phyloP scores from a whole-genome alignment of 2,797 vertebrate genomes.

The Diglossa cyanea region DNA sequence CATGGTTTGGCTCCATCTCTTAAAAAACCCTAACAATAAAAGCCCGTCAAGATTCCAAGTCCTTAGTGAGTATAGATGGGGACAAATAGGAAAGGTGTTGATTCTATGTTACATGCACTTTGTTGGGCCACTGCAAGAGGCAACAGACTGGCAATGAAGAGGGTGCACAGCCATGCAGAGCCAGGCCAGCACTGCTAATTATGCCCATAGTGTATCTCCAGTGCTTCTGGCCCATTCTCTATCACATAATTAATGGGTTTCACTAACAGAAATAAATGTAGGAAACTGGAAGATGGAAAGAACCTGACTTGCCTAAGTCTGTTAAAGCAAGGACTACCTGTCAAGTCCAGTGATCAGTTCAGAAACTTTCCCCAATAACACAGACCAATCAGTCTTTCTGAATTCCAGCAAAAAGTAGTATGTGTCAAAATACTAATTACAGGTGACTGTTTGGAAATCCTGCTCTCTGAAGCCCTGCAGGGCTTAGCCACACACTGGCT shows the following conservation, averaged over 20 bases:
- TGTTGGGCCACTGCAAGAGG: not conserved
- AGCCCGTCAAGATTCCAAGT: not conserved
- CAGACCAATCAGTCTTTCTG: not conserved
- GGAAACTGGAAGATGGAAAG: not conserved
- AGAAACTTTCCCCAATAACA: not conserved
- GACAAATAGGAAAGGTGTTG: not conserved
- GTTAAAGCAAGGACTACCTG: not conserved
- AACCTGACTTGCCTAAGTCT: not conserved
- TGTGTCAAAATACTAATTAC: not conserved
- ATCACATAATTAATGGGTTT: not conserved
- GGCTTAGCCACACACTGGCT: not conserved
- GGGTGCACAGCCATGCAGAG: not conserved
- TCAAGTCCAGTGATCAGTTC: not conserved
- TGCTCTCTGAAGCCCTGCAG: not conserved
- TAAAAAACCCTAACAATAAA: not conserved
- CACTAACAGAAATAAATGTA: not conserved
- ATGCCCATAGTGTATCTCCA: fast-evolving
- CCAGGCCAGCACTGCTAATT: not conserved
- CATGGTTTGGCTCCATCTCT: not conserved
- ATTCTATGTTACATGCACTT: not conserved
- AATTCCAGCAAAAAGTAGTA: not conserved
- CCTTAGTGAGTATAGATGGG: not conserved
- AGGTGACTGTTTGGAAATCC: not conserved
- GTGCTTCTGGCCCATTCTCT: not conserved
- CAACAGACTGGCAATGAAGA: not conserved